phyloP scores from a whole-genome alignment of 2,888 invertebrate genomes.

The Piscicola geometra region DNA sequence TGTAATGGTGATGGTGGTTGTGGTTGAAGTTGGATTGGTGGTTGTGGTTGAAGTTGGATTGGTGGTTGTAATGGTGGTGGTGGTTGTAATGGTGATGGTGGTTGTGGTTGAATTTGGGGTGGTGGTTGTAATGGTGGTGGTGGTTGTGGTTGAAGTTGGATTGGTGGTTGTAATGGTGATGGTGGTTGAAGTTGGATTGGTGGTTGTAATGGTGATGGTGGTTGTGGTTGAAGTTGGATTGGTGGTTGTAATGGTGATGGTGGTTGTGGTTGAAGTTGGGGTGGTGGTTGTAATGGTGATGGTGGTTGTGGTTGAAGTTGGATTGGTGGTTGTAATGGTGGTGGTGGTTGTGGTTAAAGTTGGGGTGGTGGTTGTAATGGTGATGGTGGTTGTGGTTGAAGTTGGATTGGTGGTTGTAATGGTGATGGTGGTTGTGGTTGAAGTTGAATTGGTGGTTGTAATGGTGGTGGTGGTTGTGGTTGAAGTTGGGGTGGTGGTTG shows the following conservation, averaged over 20 bases:
- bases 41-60: slow-evolving; percentile 27
- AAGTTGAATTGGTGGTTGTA: slow-evolving; percentile 29
- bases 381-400: no score
- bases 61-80: slow-evolving; percentile 22
- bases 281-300: slow-evolving; percentile 10
- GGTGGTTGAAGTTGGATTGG: slow-evolving; percentile 9
- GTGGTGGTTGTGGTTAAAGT: not conserved
- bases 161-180: slow-evolving; percentile 12
- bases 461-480: slow-evolving; percentile 30
- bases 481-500: slow-evolving; percentile 28
- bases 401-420: slow-evolving; percentile 15
- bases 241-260: slow-evolving; percentile 6
- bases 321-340: slow-evolving; percentile 3
- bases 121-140: slow-evolving; percentile 8
- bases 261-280: not conserved
- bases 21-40: slow-evolving; percentile 23
- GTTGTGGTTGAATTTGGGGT: slow-evolving; percentile 1
- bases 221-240: slow-evolving; percentile 1
- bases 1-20: slow-evolving; percentile 28
- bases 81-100: slow-evolving; percentile 16
- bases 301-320: slow-evolving; percentile 3
- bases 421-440: no score
- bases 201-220: slow-evolving; percentile 10
- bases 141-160: slow-evolving; percentile 1
- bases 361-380: not conserved